These are phyloP conservation scores for Oreortyx pictus DNA, from an alignment of 2,797 vertebrate genomes.

Conservation along the genomic window DNA sequence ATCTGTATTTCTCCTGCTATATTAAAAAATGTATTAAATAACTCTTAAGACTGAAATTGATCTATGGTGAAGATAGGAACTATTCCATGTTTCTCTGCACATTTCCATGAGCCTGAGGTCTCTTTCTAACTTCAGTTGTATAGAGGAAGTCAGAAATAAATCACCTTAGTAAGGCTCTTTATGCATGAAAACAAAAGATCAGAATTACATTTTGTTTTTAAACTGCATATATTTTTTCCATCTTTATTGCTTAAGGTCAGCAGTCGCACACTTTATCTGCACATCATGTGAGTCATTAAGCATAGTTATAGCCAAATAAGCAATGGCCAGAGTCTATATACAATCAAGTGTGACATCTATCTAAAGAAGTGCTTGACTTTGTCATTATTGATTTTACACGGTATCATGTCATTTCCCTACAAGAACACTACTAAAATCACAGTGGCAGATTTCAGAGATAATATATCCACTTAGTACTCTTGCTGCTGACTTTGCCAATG, in stretches of 20 bases:
- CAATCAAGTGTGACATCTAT: background rate
- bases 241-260: background rate
- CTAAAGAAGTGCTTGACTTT: conserved; percentile 18
- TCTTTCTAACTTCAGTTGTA: background rate
- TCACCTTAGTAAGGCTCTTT: background rate
- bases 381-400: conserved; percentile 5
- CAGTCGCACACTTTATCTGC: background rate
- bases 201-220: background rate
- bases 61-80: background rate
- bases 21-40: background rate
- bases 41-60: background rate
- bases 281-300: conserved; percentile 24
- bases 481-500: conserved; percentile 35
- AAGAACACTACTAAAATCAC: conserved; percentile 34
- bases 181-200: background rate
- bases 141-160: background rate
- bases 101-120: background rate
- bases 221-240: background rate
- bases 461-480: conserved; percentile 18
- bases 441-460: conserved; percentile 41
- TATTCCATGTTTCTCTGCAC: background rate
- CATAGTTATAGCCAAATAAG: background rate
- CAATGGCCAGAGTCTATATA: background rate
- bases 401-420: conserved; percentile 5
- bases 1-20: background rate